Base-by-base conservation (phyloP, 2,888 invertebrate species). In the Tigriopus californicus region DNA sequence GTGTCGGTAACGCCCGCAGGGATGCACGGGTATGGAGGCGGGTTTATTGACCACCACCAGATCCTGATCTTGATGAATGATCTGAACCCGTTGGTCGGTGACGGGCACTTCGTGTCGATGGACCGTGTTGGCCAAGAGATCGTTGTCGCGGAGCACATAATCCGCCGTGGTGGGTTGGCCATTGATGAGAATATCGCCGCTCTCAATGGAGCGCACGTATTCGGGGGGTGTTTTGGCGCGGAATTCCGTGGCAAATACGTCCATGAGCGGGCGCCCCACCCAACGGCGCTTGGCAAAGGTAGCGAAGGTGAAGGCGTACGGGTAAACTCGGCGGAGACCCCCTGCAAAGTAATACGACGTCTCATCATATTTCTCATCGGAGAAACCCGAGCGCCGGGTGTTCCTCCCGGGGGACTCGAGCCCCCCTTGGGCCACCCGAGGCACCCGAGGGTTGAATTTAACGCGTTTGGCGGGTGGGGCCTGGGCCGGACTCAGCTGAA, bases 91-190 rank as follows among this genome's bases (percentile, higher is more conserved):
- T 80, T 87, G 84, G 76, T 87, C 87, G 76, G 90, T 85, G 76
- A 97, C 94, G 73, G 95, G 92, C 77, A 92, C 89, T 82, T 97
- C 97, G 81, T 97, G 97, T 82, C 92, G 87, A 80, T 95, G 94
- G 61, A 91, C 87, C 67, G 85, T 82, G 73, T 94, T 91, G 61
- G 89, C 87, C 51, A 95, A 78, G 47, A 90, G 79, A 72, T 94
- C 92, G 74, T 90, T 90, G 74, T 91, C 87, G 70, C 88, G 86
- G 63, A 97, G 77, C 69, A 83, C 79, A 74, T 94, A 92, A 73
- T 94, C 89, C 55, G 85, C 81, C 67, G 85, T 83, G 64, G 92
- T 90, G 71, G 83, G 81, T 70, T 90, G 85, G 69, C 89, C 90
- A 77, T 92, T 92, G 68, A 92, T 90, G 12, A 89, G 90, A 66